Evolutionary conservation across 2,888 invertebrate species (phyloP).

Genomic region (Leptinotarsa peninsularis): DNA sequence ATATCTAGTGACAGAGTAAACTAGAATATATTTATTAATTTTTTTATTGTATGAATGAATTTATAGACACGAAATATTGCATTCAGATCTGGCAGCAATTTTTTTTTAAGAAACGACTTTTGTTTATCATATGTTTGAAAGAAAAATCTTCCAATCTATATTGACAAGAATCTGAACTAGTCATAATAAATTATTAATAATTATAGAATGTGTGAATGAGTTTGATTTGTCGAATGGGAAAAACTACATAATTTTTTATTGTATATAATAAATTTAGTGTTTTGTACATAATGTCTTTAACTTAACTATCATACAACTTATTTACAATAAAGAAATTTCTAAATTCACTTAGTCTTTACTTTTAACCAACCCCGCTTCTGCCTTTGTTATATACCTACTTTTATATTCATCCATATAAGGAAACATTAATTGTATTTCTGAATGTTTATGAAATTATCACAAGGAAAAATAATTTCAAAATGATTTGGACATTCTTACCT

Average conservation of each 20-base stretch:
- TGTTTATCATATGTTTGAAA: not conserved
- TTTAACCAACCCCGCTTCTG: not conserved
- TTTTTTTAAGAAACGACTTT: conserved; percentile 4
- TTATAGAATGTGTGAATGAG: conserved; percentile 56
- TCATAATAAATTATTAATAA: conserved; percentile 63
- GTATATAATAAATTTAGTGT: conserved; percentile 63
- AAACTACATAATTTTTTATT: conserved; percentile 63
- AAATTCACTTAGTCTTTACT: not conserved
- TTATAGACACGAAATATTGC: conserved; percentile 54
- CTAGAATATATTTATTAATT: conserved; percentile 55
- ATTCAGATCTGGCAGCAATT: conserved; percentile 55
- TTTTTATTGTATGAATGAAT: conserved; percentile 49
- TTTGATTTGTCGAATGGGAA: conserved; percentile 56
- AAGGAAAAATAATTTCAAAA: too few species aligned
- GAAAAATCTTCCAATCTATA: conserved; percentile 23
- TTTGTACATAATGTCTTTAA: conserved; percentile 66
- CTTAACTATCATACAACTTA: conserved; percentile 62
- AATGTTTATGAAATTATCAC: too few species aligned
- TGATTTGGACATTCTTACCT: too few species aligned
- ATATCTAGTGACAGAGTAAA: conserved; percentile 41
- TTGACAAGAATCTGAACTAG: conserved; percentile 62
- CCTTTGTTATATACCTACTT: not conserved
- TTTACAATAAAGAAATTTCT: conserved; percentile 65
- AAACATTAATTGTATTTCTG: too few species aligned
- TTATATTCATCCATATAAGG: too few species aligned